Evolutionary conservation across 2,888 invertebrate genomes (phyloP).

Genomic region (Ditula angustiorana): DNA sequence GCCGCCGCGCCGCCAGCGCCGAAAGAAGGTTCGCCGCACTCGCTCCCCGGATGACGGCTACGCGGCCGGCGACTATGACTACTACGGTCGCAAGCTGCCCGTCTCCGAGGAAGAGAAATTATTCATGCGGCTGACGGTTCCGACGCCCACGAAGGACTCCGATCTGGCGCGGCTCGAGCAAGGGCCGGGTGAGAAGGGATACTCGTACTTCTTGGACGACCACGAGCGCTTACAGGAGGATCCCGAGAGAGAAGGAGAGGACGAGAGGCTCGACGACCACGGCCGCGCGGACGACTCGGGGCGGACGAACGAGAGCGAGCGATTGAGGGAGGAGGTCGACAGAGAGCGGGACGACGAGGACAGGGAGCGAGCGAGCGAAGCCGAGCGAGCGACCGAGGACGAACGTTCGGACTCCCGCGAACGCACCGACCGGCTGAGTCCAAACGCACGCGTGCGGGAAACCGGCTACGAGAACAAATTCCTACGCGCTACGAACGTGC

Average conservation of each 20-base stretch:
- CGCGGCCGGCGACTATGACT: constrained; percentile 70
- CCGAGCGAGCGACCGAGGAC: constrained; percentile 49
- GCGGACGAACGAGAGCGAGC: constrained; percentile 47
- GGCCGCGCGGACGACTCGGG: constrained; percentile 49
- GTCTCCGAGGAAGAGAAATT: constrained; percentile 72
- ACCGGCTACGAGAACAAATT: constrained; percentile 69
- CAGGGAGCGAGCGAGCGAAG: constrained; percentile 29
- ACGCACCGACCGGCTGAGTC: constrained; percentile 60
- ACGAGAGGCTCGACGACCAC: constrained; percentile 46
- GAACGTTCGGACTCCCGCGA: constrained; percentile 52
- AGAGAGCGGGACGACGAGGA: constrained; percentile 47
- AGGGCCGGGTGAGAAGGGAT: constrained; percentile 48
- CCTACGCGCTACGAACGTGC: constrained; percentile 68
- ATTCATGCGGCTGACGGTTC: constrained; percentile 62
- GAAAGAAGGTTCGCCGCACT: constrained; percentile 62
- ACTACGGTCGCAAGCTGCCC: constrained; percentile 68
- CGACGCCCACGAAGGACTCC: constrained; percentile 69
- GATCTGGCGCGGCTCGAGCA: constrained; percentile 66
- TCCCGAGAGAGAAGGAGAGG: constrained; percentile 52
- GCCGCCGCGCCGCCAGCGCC: constrained; percentile 64
- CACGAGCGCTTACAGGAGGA: constrained; percentile 68
- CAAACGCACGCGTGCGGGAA: constrained; percentile 68
- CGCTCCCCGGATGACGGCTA: constrained; percentile 59
- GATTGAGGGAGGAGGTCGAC: constrained; percentile 42
- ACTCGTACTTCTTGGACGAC: constrained; percentile 68